Percentiles rank a stretch among this genome's conserved stretches.
phyloP scores from a whole-genome alignment of 2,797 vertebrate genomes.

The Sebastes diaconus region DNA sequence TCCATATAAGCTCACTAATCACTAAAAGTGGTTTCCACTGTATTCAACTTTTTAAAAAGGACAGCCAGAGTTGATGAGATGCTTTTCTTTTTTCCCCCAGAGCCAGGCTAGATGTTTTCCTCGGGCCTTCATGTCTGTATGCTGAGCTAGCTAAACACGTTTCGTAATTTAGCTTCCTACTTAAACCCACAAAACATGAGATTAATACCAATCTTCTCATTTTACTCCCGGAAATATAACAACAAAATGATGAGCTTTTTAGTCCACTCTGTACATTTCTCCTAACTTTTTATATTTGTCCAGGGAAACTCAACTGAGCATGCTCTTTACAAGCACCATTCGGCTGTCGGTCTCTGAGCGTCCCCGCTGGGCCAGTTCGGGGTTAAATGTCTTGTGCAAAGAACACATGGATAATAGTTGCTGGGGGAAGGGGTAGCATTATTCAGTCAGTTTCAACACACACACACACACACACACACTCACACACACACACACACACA shows the following conservation, averaged over 20 bases:
- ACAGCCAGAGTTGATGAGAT: not conserved
- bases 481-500: not conserved
- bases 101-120: not conserved
- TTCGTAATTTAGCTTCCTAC: not conserved
- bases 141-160: not conserved
- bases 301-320: not conserved
- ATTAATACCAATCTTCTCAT: not conserved
- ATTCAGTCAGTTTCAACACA: constrained; percentile 7
- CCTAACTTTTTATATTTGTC: not conserved
- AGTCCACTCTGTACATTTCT: not conserved
- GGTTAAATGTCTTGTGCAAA: constrained; percentile 47
- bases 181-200: not conserved
- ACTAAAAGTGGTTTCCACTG: too few species aligned
- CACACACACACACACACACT: not conserved
- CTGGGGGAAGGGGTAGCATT: not conserved
- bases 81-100: too few species aligned
- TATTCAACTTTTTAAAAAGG: not conserved
- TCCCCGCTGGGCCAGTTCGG: constrained; percentile 15
- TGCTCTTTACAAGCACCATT: not conserved
- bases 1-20: too few species aligned
- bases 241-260: not conserved
- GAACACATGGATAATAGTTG: constrained; percentile 33
- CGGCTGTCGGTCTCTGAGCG: constrained; percentile 6
- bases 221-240: not conserved
- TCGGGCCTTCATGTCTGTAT: too few species aligned